Evolutionary conservation across 2,113 vertebrate species (phyloP).

Genomic region (Amphiprion percula): DNA sequence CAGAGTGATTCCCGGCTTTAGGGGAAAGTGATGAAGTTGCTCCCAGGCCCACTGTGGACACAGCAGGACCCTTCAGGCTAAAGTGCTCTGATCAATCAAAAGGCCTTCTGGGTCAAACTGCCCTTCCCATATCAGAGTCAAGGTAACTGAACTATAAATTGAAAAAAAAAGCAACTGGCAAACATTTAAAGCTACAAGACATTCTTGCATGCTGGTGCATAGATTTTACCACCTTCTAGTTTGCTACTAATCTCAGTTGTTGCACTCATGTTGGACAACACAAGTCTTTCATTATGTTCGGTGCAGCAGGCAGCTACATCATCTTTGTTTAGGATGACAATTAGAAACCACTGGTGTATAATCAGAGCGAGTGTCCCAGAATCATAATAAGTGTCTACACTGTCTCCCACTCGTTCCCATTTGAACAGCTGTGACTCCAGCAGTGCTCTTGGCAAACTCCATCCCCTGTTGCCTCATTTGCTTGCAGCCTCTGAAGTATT

Average conservation of each 20-base stretch:
- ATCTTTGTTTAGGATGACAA: slow-evolving; percentile 71
- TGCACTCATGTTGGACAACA: slow-evolving; percentile 31
- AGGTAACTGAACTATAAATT: slow-evolving; percentile 21
- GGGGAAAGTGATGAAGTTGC: slow-evolving; percentile 72
- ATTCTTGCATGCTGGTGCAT: background rate
- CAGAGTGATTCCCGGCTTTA: slow-evolving; percentile 76
- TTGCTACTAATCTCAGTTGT: slow-evolving; percentile 33
- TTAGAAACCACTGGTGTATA: slow-evolving; percentile 66
- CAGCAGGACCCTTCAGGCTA: slow-evolving; percentile 66
- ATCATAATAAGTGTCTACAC: slow-evolving; percentile 69
- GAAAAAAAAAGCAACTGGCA: slow-evolving; percentile 18
- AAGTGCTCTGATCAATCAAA: slow-evolving; percentile 73
- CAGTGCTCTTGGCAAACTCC: slow-evolving; percentile 71
- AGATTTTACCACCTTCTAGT: slow-evolving; percentile 17
- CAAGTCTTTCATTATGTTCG: slow-evolving; percentile 52
- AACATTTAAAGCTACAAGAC: background rate
- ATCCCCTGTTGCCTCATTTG: slow-evolving; percentile 68
- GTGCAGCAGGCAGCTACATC: slow-evolving; percentile 52
- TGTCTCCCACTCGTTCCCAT: slow-evolving; percentile 56
- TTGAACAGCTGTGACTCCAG: slow-evolving; percentile 78
- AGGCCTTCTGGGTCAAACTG: slow-evolving; percentile 57
- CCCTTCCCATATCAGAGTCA: slow-evolving; percentile 45
- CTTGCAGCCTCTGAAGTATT: slow-evolving; percentile 57
- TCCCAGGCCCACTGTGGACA: slow-evolving; percentile 63
- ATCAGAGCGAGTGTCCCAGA: slow-evolving; percentile 69